Conservation (phyloP, 2,797 vertebrate genomes). For the Falco concolor region DNA sequence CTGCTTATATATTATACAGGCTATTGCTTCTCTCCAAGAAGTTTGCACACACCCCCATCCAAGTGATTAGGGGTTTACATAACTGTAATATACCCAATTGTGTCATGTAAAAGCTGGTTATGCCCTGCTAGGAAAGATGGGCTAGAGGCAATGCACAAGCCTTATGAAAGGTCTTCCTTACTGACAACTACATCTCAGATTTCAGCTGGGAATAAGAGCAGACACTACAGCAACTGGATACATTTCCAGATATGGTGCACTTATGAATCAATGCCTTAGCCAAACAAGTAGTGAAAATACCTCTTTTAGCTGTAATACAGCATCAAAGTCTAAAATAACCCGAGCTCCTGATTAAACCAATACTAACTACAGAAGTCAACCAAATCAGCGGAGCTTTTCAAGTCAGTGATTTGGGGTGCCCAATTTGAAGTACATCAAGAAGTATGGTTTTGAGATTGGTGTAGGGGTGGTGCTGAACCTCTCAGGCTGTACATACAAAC, state of each 20-base stretch:
- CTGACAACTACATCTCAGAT: neutral
- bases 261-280: neutral
- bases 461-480: neutral
- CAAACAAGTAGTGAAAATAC: neutral
- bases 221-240: neutral
- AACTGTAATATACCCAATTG: too few species aligned
- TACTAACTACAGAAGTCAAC: neutral
- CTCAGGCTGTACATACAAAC: neutral
- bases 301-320: neutral
- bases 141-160: neutral
- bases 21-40: neutral
- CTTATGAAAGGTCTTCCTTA: neutral
- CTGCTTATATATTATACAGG: neutral
- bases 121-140: neutral
- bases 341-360: neutral
- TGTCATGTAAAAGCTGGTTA: neutral
- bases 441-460: neutral
- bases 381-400: neutral
- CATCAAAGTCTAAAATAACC: neutral
- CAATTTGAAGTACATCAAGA: neutral
- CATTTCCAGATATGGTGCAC: neutral
- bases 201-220: neutral
- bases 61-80: neutral
- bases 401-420: neutral
- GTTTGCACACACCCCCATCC: neutral